A percentile compares a stretch with the other conserved stretches of the same genome.
Evolutionary conservation across 2,113 vertebrate genomes (phyloP).

Genomic region (Poeciliopsis retropinna): DNA sequence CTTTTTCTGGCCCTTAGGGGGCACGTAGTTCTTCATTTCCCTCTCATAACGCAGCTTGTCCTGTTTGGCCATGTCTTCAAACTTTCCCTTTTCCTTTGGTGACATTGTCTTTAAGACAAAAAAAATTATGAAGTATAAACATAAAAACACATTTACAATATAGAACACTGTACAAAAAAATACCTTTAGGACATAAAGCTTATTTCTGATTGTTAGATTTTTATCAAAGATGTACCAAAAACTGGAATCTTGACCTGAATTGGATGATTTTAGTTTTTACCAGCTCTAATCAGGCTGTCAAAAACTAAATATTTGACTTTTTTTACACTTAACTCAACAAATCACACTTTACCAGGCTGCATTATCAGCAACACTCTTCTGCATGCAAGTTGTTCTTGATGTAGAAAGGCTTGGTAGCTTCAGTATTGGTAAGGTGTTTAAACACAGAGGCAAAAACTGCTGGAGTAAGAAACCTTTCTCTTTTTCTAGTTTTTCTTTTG

Average conservation of each 20-base stretch:
- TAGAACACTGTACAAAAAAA: background rate
- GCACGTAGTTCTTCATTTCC: constrained; percentile 96
- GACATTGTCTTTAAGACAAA: constrained; percentile 87
- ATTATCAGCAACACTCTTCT: no score
- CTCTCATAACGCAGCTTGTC: constrained; percentile 95
- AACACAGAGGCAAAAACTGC: no score
- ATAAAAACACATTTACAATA: background rate
- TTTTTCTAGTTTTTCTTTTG: no score
- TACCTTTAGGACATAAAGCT: background rate
- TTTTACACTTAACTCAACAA: no score
- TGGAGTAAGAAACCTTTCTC: no score
- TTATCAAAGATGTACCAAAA: no score
- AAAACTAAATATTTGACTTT: background rate
- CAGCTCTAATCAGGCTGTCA: background rate
- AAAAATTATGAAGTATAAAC: background rate
- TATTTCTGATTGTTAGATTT: no score
- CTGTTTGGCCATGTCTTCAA: constrained; percentile 95
- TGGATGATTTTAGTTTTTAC: background rate
- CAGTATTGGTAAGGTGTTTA: no score
- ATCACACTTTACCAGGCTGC: no score
- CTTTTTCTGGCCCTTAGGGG: constrained; percentile 92
- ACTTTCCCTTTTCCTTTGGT: constrained; percentile 94
- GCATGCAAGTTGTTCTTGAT: no score
- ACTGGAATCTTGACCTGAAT: background rate
- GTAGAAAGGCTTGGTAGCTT: no score